Evolutionary conservation across 2,888 invertebrate genomes (phyloP).

Genomic region (Platycheirus rosarum): DNA sequence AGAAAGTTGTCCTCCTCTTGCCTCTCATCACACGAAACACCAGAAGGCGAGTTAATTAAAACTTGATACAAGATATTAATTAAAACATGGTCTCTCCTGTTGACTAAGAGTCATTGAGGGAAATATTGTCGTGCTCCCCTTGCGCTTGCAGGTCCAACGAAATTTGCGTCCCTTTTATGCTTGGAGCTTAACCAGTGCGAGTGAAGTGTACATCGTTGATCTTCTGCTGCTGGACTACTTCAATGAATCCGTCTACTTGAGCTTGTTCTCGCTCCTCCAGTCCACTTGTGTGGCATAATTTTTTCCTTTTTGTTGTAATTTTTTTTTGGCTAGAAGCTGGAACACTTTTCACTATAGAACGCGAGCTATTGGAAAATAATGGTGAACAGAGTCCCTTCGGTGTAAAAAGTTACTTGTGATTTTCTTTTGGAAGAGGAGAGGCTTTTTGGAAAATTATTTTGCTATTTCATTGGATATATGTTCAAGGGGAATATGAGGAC

Average conservation of each 20-base stretch:
- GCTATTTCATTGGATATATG: neutral
- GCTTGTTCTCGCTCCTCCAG: constrained; percentile 44
- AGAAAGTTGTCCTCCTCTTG: constrained; percentile 45
- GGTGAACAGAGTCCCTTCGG: constrained; percentile 20
- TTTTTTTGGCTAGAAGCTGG: constrained; percentile 22
- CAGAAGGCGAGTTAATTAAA: constrained; percentile 77
- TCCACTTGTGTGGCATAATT: constrained; percentile 60
- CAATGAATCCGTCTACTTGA: constrained; percentile 69
- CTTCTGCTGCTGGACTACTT: constrained; percentile 59
- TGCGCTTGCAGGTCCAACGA: constrained; percentile 23
- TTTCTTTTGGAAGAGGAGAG: constrained; percentile 1
- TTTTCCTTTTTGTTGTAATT: constrained; percentile 6
- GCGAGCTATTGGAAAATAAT: neutral
- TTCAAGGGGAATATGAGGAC: no score
- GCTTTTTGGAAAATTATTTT: neutral
- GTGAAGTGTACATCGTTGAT: constrained; percentile 65
- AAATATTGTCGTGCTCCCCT: constrained; percentile 70
- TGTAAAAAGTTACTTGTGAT: constrained; percentile 11
- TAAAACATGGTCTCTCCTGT: constrained; percentile 76
- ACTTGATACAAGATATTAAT: constrained; percentile 77
- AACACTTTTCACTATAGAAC: constrained; percentile 23
- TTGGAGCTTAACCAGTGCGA: constrained; percentile 46
- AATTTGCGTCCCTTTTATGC: constrained; percentile 52
- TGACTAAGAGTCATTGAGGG: constrained; percentile 75
- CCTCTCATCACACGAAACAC: constrained; percentile 71